Percentiles rank a stretch among this genome's conserved stretches.
phyloP scores from a whole-genome alignment of 2,113 vertebrate species.

The Gasterosteus nipponicus region DNA sequence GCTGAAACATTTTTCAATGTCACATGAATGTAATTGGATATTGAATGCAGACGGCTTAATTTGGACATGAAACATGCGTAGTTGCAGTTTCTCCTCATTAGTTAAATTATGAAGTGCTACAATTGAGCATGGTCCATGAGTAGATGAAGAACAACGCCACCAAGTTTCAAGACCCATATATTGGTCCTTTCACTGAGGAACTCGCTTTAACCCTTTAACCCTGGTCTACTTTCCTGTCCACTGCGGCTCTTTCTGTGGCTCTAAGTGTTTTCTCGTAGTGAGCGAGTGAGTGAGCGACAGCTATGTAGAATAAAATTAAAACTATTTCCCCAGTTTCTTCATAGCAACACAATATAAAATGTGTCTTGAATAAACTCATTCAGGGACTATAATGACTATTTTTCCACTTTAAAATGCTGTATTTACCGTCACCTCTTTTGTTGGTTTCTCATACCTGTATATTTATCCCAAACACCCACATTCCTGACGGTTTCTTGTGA shows the following conservation, averaged over 20 bases:
- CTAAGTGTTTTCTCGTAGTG: slow-evolving; percentile 51
- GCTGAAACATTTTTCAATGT: background rate
- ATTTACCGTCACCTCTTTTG: background rate
- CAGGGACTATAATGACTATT: background rate
- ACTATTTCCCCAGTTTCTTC: slow-evolving; percentile 9
- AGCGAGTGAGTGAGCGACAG: slow-evolving; percentile 28
- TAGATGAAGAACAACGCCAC: background rate
- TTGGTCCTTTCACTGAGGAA: background rate
- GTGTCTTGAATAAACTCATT: background rate
- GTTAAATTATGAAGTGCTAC: background rate
- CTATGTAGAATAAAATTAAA: slow-evolving; percentile 18
- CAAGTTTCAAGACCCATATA: background rate
- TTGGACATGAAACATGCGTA: background rate
- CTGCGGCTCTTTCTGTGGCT: background rate
- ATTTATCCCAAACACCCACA: slow-evolving; percentile 5
- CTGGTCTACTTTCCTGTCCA: slow-evolving; percentile 14
- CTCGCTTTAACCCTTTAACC: slow-evolving; percentile 19
- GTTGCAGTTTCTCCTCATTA: background rate
- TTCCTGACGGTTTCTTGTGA: background rate
- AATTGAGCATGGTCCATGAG: background rate
- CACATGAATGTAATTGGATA: background rate
- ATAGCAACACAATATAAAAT: background rate
- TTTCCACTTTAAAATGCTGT: background rate
- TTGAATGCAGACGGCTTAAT: background rate
- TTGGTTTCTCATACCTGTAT: background rate